Base-by-base conservation (phyloP, 1,140 invertebrate species). In the Saccostrea cuccullata region DNA sequence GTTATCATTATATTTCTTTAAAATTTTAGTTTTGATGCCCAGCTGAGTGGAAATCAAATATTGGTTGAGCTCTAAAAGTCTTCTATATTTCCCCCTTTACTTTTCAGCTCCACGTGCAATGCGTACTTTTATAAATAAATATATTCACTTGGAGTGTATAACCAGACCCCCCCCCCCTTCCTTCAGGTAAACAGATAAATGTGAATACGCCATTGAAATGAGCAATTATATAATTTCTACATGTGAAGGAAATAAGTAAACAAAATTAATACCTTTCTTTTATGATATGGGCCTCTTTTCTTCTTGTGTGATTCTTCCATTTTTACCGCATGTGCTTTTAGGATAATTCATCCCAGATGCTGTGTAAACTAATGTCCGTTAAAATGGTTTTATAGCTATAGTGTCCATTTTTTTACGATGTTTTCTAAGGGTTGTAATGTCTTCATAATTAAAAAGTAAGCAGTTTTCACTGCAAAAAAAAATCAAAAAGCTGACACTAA, bases 261-360 rank as follows among this genome's bases (percentile, higher is more conserved):
- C 58, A 13, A 77, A 77, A 26, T n/a, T n/a, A n/a, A n/a, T 40
- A 26, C 73, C 73, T 26, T 23, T 30, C 73, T 77, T 26, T 77
- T 77, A 13, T 77, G 13, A 77, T 77, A 77, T 26, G 73, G 73
- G 4, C 73, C 73, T n/a, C 73, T 20, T 77, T 77, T 77, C 36
- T 26, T 26, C 23, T 60, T 26, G 20, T 6, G 4, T n/a, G n/a
- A n/a, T 26, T 30, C 73, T 77, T 26, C 13, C 17, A n/a, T n/a
- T 77, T 20, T 26, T n/a, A 26, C 1, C 2, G 0, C 73, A 13
- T 8, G 15, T 77, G 73, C 20, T 26, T 40, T n/a, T 20, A 26
- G 0, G 47, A 47, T 47, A 47, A 47, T 47, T 47, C 47, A 47
- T 47, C 47, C 47, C 47, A 47, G 47, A 47, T 47, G 47, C 2